phyloP scores from a whole-genome alignment of 2,113 vertebrate genomes.

The Cyprinus carpio region DNA sequence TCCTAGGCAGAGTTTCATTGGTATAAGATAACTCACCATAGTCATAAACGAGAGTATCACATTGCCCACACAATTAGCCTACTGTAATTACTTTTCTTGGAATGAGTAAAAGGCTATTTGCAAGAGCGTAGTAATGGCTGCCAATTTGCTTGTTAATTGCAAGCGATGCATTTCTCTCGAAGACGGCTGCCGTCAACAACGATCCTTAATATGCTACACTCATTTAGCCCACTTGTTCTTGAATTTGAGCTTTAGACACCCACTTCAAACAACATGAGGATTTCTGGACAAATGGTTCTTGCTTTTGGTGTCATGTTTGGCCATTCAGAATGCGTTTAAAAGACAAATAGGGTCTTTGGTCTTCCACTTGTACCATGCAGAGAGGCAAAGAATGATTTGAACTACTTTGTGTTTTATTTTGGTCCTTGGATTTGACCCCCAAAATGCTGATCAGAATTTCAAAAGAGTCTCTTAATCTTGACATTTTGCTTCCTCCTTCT shows the following conservation, averaged over 20 bases:
- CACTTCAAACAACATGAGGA: background rate
- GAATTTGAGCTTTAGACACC: background rate
- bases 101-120: constrained; percentile 25
- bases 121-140: background rate
- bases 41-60: background rate
- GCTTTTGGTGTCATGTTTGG: background rate
- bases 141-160: constrained; percentile 18
- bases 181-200: background rate
- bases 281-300: background rate
- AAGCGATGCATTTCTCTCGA: constrained; percentile 5
- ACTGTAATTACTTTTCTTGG: constrained; percentile 15
- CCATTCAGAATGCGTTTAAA: background rate
- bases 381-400: background rate
- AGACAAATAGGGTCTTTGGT: constrained; percentile 14
- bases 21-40: background rate
- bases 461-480: constrained; percentile 50
- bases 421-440: constrained; percentile 53
- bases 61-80: constrained; percentile 11
- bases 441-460: constrained; percentile 58
- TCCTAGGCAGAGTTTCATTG: background rate
- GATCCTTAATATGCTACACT: background rate
- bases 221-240: background rate
- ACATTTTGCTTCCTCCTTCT: constrained; percentile 52
- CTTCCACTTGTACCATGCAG: background rate
- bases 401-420: constrained; percentile 49